These are phyloP conservation scores for Galendromus occidentalis DNA, from an alignment of 1,140 invertebrate species.

Conservation along the genomic window DNA sequence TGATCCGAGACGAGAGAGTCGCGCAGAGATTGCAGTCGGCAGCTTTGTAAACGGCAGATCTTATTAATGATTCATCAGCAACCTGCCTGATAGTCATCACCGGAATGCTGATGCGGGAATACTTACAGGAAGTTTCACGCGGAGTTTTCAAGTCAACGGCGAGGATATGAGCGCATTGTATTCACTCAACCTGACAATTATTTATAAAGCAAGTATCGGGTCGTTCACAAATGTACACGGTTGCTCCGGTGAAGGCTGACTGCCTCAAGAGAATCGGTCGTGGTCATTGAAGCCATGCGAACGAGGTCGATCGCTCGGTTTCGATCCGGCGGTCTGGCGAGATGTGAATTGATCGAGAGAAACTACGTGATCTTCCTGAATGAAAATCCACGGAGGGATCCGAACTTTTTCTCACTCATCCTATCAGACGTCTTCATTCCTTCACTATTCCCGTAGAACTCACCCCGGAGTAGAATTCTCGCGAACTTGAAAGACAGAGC, in stretches of 20 bases:
- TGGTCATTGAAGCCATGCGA: too few relatives aligned
- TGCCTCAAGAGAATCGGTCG: too few relatives aligned
- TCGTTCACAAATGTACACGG: too few relatives aligned
- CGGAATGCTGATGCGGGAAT: not conserved
- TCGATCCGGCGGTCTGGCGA: too few relatives aligned
- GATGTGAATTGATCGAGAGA: too few relatives aligned
- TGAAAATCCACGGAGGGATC: too few relatives aligned
- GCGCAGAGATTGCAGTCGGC: not conserved
- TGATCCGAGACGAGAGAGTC: not conserved
- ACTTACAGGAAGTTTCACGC: not conserved
- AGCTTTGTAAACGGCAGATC: not conserved
- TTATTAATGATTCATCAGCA: not conserved
- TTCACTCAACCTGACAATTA: not conserved
- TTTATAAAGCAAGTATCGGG: not conserved
- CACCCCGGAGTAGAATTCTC: not conserved
- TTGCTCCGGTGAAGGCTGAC: too few relatives aligned
- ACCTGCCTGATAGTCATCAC: not conserved
- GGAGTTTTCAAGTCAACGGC: slow-evolving; percentile 6
- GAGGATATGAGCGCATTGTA: slow-evolving; percentile 3
- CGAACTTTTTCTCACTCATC: too few relatives aligned
- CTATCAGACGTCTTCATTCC: too few relatives aligned
- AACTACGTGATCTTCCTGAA: too few relatives aligned
- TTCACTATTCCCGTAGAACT: not conserved
- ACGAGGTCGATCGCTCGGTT: too few relatives aligned
- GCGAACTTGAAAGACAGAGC: not conserved